Evolutionary conservation across 2,888 invertebrate genomes (phyloP).

Genomic region (Pemphredon lugubris): DNA sequence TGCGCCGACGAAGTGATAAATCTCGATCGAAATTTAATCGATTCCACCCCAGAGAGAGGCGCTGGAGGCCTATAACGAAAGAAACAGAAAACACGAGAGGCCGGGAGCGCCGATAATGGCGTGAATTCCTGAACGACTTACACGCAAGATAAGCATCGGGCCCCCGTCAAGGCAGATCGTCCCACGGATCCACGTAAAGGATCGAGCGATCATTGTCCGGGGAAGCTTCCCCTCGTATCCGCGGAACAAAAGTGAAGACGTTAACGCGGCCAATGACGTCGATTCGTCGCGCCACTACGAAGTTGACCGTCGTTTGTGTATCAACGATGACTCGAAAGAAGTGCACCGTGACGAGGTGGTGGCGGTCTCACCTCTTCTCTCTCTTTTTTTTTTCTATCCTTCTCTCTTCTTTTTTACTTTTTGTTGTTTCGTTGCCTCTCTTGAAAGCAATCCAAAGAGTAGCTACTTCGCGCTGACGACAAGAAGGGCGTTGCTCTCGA

Average conservation of each 20-base stretch:
- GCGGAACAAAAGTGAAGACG: constrained; percentile 51
- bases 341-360: constrained; percentile 27
- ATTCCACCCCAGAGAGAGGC: constrained; percentile 37
- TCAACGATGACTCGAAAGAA: constrained; percentile 15
- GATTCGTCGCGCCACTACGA: constrained; percentile 43
- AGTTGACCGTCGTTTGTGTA: constrained; percentile 18
- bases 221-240: background rate
- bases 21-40: constrained; percentile 42
- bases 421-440: background rate
- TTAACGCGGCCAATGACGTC: constrained; percentile 49
- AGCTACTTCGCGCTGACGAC: too few relatives aligned
- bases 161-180: constrained; percentile 24
- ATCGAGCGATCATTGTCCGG: constrained; percentile 42
- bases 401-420: background rate
- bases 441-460: too few relatives aligned
- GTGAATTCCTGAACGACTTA: constrained; percentile 64
- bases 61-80: constrained; percentile 42
- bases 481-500: background rate
- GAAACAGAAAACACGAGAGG: constrained; percentile 31
- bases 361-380: background rate
- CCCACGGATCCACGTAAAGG: constrained; percentile 34
- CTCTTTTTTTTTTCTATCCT: background rate
- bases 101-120: constrained; percentile 57
- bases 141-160: constrained; percentile 39
- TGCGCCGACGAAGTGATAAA: constrained; percentile 32